Evolutionary conservation across 2,888 invertebrate species (phyloP).

Genomic region (Torymus texanus): DNA sequence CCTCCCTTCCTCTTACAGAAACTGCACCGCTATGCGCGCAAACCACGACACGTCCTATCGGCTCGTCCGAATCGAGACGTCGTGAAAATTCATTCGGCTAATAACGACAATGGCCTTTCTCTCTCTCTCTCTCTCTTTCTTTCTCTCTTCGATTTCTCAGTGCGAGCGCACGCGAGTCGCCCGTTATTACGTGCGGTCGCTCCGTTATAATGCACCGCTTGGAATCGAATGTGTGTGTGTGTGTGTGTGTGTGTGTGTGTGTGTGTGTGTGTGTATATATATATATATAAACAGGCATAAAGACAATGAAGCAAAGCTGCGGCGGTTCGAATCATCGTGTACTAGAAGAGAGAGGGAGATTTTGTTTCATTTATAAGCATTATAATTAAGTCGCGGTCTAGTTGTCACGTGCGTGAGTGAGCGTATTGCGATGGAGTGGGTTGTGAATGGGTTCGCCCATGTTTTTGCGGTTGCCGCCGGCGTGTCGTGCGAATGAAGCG

Average conservation of each 20-base stretch:
- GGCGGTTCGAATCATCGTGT: no score
- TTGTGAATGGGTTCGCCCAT: no score
- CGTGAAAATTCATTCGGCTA: slow-evolving; percentile 54
- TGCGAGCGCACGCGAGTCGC: not conserved
- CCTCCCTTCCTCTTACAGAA: no score
- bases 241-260: no score
- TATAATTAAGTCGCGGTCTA: no score
- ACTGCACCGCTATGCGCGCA: no score
- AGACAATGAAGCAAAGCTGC: no score
- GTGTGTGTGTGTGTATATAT: no score
- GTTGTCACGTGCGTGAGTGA: not conserved
- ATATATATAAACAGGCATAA: no score
- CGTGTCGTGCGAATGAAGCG: no score
- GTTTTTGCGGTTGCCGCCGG: no score
- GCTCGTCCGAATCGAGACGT: not conserved
- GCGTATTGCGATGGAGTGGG: not conserved
- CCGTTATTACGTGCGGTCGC: slow-evolving; percentile 45
- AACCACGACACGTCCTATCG: not conserved
- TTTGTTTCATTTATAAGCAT: not conserved
- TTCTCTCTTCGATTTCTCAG: not conserved
- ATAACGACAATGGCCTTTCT: slow-evolving; percentile 33
- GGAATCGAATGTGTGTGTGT: not conserved
- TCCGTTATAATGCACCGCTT: slow-evolving; percentile 32
- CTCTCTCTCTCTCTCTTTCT: slow-evolving; percentile 1
- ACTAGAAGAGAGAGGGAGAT: not conserved